phyloP scores from a whole-genome alignment of 2,888 invertebrate species.

The Ichneumoninae sp. region DNA sequence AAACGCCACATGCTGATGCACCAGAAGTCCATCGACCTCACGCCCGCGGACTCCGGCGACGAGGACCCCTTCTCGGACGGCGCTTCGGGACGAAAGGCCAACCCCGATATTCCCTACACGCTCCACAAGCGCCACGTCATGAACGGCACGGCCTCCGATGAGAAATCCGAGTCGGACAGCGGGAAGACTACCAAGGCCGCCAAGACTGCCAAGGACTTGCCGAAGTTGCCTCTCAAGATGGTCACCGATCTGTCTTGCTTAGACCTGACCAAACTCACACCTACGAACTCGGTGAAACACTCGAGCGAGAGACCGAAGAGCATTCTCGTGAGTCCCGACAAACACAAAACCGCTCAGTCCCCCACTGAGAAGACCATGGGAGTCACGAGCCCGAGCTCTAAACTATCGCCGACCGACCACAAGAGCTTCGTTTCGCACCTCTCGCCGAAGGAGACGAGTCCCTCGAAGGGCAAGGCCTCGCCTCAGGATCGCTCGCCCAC shows the following conservation, averaged over 20 bases:
- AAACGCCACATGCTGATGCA: constrained; percentile 93
- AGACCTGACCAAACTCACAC: constrained; percentile 78
- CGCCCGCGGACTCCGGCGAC: constrained; percentile 94
- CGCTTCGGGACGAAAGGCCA: constrained; percentile 84
- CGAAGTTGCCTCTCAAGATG: constrained; percentile 78
- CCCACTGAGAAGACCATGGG: constrained; percentile 77
- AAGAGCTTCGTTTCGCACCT: constrained; percentile 70
- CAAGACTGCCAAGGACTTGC: constrained; percentile 75
- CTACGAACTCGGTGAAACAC: constrained; percentile 71
- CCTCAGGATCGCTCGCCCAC: constrained; percentile 70
- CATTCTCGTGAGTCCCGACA: constrained; percentile 75
- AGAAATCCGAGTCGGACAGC: constrained; percentile 81
- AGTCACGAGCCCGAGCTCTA: constrained; percentile 76
- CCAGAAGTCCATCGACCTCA: constrained; percentile 93
- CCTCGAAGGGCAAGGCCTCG: constrained; percentile 72
- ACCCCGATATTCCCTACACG: constrained; percentile 91
- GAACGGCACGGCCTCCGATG: constrained; percentile 90
- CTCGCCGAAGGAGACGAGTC: constrained; percentile 77
- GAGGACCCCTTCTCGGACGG: constrained; percentile 90
- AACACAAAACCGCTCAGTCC: constrained; percentile 76
- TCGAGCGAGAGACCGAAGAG: constrained; percentile 85
- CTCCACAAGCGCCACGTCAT: constrained; percentile 93
- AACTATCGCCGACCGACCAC: constrained; percentile 78
- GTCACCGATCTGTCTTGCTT: constrained; percentile 78
- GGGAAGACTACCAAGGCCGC: constrained; percentile 74